A percentile compares a stretch with the other conserved stretches of the same genome.
These are phyloP conservation scores for Eidolon dupreanum DNA, from an alignment of 2,797 vertebrate genomes.

Conservation along the genomic window DNA sequence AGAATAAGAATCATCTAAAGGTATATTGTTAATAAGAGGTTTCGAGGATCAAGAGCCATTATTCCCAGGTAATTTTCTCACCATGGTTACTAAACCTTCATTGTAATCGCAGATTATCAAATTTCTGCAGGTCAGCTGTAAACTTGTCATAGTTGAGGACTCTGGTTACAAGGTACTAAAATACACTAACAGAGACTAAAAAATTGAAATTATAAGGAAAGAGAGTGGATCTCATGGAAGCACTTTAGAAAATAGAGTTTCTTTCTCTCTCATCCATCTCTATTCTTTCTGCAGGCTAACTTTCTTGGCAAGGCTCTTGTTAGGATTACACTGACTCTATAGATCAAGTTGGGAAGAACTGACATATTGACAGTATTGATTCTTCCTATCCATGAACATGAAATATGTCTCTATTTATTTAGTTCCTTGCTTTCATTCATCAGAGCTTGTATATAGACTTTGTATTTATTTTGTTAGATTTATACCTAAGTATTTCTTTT, in stretches of 20 bases:
- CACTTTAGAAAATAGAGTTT: not conserved
- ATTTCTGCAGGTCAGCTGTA: not conserved
- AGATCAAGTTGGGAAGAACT: not conserved
- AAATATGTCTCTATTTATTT: not conserved
- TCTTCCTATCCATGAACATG: not conserved
- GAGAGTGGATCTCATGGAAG: not conserved
- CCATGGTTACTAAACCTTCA: not conserved
- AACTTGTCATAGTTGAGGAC: not conserved
- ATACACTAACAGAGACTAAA: not conserved
- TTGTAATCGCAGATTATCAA: not conserved
- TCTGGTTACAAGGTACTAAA: constrained; percentile 18
- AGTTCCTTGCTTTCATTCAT: not conserved
- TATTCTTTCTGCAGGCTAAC: not conserved
- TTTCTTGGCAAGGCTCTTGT: not conserved
- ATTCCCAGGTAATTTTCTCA: constrained; percentile 27
- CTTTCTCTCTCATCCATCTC: not conserved
- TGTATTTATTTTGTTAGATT: not conserved
- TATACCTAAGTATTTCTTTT: not conserved
- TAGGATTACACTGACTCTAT: not conserved
- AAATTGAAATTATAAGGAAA: not conserved
- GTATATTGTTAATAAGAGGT: not conserved
- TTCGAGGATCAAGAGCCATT: not conserved
- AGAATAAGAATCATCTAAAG: not conserved
- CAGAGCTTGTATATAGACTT: not conserved
- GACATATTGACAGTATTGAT: not conserved